phyloP scores from a whole-genome alignment of 2,797 vertebrate genomes.

The Galaxias olidus region DNA sequence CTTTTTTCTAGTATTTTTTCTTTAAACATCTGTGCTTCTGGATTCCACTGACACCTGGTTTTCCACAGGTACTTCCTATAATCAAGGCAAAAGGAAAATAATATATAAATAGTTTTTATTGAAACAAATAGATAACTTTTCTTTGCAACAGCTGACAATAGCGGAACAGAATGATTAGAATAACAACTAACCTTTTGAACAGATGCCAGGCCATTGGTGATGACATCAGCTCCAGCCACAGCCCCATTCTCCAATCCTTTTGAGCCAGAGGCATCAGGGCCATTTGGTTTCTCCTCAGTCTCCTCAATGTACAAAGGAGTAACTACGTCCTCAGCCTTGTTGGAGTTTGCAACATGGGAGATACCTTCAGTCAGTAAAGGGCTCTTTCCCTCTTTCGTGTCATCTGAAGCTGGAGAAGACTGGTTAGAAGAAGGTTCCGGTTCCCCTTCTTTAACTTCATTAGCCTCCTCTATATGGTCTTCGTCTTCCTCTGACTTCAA shows the following conservation, averaged over 20 bases:
- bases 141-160: background rate
- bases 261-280: constrained; percentile 12
- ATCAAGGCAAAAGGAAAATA: background rate
- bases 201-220: constrained; percentile 23
- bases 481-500: constrained; percentile 27
- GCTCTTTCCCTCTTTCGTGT: constrained; percentile 43
- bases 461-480: constrained; percentile 32
- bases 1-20: background rate
- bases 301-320: constrained; percentile 60
- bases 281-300: constrained; percentile 10
- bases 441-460: constrained; percentile 22
- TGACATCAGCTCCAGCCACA: constrained; percentile 33
- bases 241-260: constrained; percentile 57
- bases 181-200: constrained; percentile 56
- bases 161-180: too few species aligned
- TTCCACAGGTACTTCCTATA: background rate
- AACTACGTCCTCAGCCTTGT: constrained; percentile 64
- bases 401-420: constrained; percentile 19
- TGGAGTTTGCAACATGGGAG: constrained; percentile 57
- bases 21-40: constrained; percentile 6
- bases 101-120: too few species aligned
- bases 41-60: background rate
- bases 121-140: too few species aligned
- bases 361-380: constrained; percentile 53
- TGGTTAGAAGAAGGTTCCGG: constrained; percentile 22